Percentiles rank a stretch among this genome's conserved stretches.
Conservation (phyloP, 1,140 invertebrate species). For the Sminthurinus signatus region DNA sequence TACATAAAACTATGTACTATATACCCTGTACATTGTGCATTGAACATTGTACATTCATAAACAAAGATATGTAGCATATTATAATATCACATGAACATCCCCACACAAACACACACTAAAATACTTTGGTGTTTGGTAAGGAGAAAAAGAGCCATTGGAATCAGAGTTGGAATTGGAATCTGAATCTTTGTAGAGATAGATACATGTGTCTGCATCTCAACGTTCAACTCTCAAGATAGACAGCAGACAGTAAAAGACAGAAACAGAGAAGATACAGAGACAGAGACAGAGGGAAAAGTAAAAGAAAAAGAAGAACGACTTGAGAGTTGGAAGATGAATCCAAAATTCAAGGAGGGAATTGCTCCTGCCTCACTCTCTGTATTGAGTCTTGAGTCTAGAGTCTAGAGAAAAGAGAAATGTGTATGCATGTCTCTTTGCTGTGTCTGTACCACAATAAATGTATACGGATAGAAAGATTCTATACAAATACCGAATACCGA, state of each 20-base stretch:
- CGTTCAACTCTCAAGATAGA: neutral
- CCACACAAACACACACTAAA: neutral
- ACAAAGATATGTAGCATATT: neutral
- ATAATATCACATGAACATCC: neutral
- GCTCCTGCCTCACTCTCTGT: too few species aligned
- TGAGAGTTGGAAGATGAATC: neutral
- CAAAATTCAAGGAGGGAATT: neutral
- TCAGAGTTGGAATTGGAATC: too few species aligned
- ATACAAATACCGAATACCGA: neutral
- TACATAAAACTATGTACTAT: too few species aligned
- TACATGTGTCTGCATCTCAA: neutral
- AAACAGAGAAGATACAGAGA: neutral
- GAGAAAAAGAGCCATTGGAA: too few species aligned
- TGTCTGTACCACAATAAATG: neutral
- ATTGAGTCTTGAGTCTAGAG: too few species aligned
- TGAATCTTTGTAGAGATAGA: too few species aligned
- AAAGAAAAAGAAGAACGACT: constrained; percentile 6
- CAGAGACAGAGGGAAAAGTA: neutral
- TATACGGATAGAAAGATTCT: neutral
- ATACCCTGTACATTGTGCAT: too few species aligned
- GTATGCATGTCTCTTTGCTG: neutral
- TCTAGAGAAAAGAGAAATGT: too few species aligned
- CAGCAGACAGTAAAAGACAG: neutral
- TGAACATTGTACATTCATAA: too few species aligned
- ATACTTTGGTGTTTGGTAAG: too few species aligned